Conservation (phyloP, 2,888 invertebrate species). For the Tipula confusa region DNA sequence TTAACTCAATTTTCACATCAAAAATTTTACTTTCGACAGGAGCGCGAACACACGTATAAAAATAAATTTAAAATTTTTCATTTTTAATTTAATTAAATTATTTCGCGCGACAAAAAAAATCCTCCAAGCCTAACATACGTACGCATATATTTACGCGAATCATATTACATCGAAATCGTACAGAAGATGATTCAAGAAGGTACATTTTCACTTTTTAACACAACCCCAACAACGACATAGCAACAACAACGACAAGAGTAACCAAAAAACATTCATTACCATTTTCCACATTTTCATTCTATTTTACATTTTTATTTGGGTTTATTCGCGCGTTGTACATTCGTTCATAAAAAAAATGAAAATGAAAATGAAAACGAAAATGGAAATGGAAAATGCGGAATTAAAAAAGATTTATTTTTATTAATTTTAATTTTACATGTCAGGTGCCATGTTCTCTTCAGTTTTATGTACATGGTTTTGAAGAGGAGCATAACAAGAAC, state of each 20-base stretch:
- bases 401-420: conserved; percentile 20
- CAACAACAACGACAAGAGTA: not conserved
- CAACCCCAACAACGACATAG: not conserved
- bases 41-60: not conserved
- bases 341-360: not conserved
- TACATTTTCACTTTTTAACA: not conserved
- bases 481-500: not conserved
- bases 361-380: no score
- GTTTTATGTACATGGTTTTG: not conserved
- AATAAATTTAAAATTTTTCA: not conserved
- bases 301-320: not conserved
- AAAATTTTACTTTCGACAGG: not conserved
- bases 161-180: not conserved
- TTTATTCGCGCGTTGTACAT: not conserved
- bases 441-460: conserved; percentile 25
- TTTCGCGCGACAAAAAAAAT: not conserved
- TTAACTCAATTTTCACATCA: not conserved
- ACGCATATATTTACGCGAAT: not conserved
- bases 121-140: not conserved
- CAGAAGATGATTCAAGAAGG: not conserved
- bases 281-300: not conserved
- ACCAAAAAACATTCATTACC: conserved; percentile 9
- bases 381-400: not conserved
- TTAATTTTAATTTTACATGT: conserved; percentile 25
- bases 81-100: not conserved